Evolutionary conservation across 2,113 vertebrate genomes (phyloP).

Genomic region (Poeciliopsis occidentalis): DNA sequence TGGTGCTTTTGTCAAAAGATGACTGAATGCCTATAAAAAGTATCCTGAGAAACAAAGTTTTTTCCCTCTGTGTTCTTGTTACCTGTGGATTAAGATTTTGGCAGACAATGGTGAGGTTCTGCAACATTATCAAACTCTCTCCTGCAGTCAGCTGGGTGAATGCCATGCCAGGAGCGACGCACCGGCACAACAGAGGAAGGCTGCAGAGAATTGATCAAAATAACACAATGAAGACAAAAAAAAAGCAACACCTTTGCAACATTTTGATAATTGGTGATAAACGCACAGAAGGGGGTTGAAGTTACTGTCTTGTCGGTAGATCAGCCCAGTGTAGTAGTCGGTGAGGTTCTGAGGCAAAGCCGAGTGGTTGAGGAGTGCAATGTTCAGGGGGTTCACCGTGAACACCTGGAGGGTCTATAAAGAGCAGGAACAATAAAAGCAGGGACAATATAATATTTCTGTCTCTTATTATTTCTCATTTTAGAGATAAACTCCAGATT

Average conservation of each 20-base stretch:
- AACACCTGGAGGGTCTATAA: conserved; percentile 71
- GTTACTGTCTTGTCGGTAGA: conserved; percentile 68
- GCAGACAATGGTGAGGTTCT: conserved; percentile 61
- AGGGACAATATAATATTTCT: background rate
- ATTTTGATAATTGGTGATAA: background rate
- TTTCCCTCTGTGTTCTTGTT: background rate
- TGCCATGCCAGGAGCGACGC: conserved; percentile 57
- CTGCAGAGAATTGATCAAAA: conserved; percentile 44
- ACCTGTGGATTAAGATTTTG: conserved; percentile 62
- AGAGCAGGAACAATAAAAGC: background rate
- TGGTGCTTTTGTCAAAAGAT: background rate
- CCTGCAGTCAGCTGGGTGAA: conserved; percentile 54
- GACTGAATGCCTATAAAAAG: background rate
- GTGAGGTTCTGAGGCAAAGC: conserved; percentile 55
- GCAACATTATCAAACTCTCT: conserved; percentile 26
- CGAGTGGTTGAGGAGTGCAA: conserved; percentile 62
- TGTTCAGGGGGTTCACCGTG: conserved; percentile 65
- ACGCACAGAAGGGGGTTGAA: conserved; percentile 77
- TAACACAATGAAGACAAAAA: background rate
- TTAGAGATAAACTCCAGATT: background rate
- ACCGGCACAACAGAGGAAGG: conserved; percentile 62
- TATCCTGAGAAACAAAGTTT: no score
- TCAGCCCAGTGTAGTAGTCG: conserved; percentile 56
- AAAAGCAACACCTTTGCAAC: background rate
- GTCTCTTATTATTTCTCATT: background rate